A percentile compares a stretch with the other conserved stretches of the same genome.
Conservation (phyloP, 2,113 vertebrate species). For the Rhinolophus ferrumequinum region DNA sequence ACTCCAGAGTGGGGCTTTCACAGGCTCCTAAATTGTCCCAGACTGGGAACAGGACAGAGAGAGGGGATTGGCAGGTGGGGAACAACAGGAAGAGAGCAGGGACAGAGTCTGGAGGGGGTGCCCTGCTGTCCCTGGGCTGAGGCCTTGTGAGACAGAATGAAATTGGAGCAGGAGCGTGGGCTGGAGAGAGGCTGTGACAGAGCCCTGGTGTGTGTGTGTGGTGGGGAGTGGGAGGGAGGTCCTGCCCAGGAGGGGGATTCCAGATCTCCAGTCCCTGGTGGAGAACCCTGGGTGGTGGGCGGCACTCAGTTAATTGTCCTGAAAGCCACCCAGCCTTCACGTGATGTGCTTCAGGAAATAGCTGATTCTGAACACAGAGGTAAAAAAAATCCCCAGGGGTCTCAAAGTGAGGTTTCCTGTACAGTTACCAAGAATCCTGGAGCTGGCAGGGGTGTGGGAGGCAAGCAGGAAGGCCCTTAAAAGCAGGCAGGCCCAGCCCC, state of each 20-base stretch:
- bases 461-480: background rate
- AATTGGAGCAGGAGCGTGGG: background rate
- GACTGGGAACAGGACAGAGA: background rate
- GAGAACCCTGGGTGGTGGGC: background rate
- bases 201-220: background rate
- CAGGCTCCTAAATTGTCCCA: background rate
- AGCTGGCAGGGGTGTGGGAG: background rate
- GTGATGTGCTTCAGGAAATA: background rate
- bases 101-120: no score
- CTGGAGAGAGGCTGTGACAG: background rate
- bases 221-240: background rate
- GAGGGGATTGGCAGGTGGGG: background rate
- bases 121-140: background rate
- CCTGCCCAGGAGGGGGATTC: background rate
- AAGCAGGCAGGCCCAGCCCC: background rate
- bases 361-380: background rate
- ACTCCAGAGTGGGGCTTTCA: background rate
- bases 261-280: background rate
- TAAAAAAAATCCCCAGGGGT: background rate
- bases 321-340: rapidly evolving
- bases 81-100: background rate
- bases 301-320: background rate
- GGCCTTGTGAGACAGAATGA: background rate
- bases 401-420: background rate
- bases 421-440: background rate